phyloP scores from a whole-genome alignment of 2,888 invertebrate genomes.

The Periphyllus acericola region DNA sequence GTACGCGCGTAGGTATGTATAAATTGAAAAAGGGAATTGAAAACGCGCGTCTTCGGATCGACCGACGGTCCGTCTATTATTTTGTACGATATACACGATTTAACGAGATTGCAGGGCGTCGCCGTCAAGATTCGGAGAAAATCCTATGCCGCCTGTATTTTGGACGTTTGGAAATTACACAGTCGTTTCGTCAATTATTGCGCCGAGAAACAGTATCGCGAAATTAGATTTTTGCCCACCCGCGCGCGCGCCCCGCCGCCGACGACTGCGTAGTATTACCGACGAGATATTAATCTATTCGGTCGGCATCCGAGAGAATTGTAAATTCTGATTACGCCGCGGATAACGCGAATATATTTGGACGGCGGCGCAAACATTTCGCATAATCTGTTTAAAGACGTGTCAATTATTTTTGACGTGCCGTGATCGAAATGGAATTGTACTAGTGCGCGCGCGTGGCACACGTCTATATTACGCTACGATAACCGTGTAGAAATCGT shows the following conservation, averaged over 20 bases:
- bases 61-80: background rate
- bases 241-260: too few relatives aligned
- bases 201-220: constrained; percentile 30
- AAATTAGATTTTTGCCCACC: constrained; percentile 40
- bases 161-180: background rate
- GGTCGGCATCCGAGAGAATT: background rate
- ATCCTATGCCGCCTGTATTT: background rate
- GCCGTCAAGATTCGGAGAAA: background rate
- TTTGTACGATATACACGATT: too few relatives aligned
- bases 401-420: constrained; percentile 40
- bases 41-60: background rate
- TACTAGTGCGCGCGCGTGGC: background rate
- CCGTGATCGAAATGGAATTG: constrained; percentile 10
- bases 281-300: constrained; percentile 20
- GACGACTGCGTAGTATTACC: background rate
- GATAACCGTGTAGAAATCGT: too few relatives aligned
- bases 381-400: constrained; percentile 32
- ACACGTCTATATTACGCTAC: background rate
- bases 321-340: background rate
- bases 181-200: background rate
- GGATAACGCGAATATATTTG: background rate
- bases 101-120: background rate
- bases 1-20: background rate
- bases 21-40: constrained; percentile 14
- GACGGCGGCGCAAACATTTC: background rate